Evolutionary conservation across 2,888 invertebrate genomes (phyloP), one percentile per base, ranked within the genome.

Genomic region (Lysandra coridon): DNA sequence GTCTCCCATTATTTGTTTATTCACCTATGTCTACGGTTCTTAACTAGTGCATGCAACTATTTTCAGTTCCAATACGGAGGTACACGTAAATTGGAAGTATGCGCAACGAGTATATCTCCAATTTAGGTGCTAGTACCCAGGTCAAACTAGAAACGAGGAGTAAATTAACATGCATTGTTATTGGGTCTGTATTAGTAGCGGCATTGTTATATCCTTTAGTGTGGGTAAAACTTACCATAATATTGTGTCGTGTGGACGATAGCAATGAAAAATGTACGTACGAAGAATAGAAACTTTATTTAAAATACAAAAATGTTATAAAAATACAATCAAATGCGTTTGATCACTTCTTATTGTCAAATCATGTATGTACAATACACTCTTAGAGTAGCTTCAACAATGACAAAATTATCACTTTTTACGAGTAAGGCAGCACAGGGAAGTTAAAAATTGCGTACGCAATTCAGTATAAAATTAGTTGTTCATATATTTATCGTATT

Each of bases 261-360:
- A 60, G 64, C 81, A 83, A 84, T 82, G 76, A 86, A 92, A 93
- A 92, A 91, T 89, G 81, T 84, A 83, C 81, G 82, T 87, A 90
- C 91, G 88, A 92, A 92, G 93, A 93, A 94, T 94, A 94, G 93
- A 91, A 94, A 94, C 93, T 94, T 94, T 94, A 94, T 94, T 93
- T 83, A 93, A 93, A 93, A 92, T 92, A 93, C 92, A 94, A 94
- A 92, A 93, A 92, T 90, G 90, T 91, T 94, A 92, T 92, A 93
- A 93, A 92, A 94, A 94, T 94, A 94, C 94, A 94, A 94, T 94
- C 91, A 94, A 94, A 94, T 94, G 94, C 93, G 90, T 90, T 89
- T 87, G 89, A 92, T 93, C 93, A 93, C 93, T 89, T 89, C 86
- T 88, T 90, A 89, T 86, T 86, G 89, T 89, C 88, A 88, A 87